phyloP scores from a whole-genome alignment of 2,888 invertebrate genomes.

The Arenicola marina region DNA sequence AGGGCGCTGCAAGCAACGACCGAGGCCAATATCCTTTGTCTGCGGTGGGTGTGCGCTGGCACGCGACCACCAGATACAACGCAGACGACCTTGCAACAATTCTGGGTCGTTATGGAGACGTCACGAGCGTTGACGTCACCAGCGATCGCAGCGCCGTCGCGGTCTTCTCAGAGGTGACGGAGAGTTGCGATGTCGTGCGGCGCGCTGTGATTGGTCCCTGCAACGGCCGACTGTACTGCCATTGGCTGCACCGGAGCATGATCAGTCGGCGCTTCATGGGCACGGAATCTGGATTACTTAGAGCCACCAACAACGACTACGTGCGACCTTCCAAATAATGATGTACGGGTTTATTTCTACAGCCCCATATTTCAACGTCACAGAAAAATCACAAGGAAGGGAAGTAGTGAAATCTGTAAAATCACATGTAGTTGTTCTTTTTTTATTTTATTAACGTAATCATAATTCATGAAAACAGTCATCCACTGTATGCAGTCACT shows the following conservation, averaged over 20 bases:
- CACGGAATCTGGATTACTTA: not conserved
- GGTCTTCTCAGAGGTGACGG: not conserved
- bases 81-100: not conserved
- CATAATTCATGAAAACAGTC: too few relatives aligned
- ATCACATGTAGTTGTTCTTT: too few relatives aligned
- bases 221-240: not conserved
- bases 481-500: too few relatives aligned
- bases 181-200: not conserved
- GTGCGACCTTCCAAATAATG: not conserved
- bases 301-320: not conserved
- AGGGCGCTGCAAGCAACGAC: not conserved
- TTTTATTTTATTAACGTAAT: too few relatives aligned
- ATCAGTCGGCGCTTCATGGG: not conserved
- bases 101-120: not conserved
- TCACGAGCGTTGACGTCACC: not conserved
- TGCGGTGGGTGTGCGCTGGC: not conserved
- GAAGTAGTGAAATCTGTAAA: too few relatives aligned
- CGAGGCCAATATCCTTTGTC: not conserved
- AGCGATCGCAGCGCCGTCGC: not conserved
- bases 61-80: not conserved
- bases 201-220: not conserved
- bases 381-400: too few relatives aligned
- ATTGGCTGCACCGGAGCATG: constrained; percentile 3
- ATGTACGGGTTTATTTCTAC: too few relatives aligned
- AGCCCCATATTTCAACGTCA: too few relatives aligned